A percentile compares a stretch with the other conserved stretches of the same genome.
These are phyloP conservation scores for Microcebus griseorufus DNA, from an alignment of 2,113 vertebrate species.

Conservation along the genomic window DNA sequence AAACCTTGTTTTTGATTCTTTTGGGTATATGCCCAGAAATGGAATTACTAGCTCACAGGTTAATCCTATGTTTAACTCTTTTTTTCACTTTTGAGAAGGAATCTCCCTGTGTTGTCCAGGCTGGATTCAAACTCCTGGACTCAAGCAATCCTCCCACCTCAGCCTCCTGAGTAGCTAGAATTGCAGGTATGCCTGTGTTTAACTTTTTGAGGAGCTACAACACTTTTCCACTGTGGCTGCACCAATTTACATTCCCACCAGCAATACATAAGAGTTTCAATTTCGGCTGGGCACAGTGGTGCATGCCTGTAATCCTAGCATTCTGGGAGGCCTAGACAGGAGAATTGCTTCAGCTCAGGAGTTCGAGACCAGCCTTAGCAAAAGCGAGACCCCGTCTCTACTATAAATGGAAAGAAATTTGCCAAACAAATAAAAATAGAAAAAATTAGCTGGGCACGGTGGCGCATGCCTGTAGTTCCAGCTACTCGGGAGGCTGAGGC, in stretches of 20 bases:
- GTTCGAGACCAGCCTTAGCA: no score
- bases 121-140: not conserved
- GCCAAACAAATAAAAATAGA: no score
- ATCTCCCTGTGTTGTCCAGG: not conserved
- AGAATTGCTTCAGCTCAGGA: no score
- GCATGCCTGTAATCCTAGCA: no score
- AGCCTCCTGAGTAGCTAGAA: not conserved
- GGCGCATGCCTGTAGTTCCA: no score
- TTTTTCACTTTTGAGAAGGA: not conserved
- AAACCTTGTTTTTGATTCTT: not conserved
- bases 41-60: not conserved
- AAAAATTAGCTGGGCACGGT: no score
- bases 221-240: not conserved
- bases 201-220: slow-evolving; percentile 24
- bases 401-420: no score
- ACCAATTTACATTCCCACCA: not conserved
- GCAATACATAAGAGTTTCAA: not conserved
- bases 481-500: no score
- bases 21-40: not conserved
- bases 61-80: not conserved
- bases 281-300: no score
- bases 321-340: no score
- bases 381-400: no score
- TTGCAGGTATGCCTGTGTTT: not conserved
- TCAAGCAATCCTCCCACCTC: not conserved